phyloP scores from a whole-genome alignment of 2,888 invertebrate genomes.

The Diloba caeruleocephala region DNA sequence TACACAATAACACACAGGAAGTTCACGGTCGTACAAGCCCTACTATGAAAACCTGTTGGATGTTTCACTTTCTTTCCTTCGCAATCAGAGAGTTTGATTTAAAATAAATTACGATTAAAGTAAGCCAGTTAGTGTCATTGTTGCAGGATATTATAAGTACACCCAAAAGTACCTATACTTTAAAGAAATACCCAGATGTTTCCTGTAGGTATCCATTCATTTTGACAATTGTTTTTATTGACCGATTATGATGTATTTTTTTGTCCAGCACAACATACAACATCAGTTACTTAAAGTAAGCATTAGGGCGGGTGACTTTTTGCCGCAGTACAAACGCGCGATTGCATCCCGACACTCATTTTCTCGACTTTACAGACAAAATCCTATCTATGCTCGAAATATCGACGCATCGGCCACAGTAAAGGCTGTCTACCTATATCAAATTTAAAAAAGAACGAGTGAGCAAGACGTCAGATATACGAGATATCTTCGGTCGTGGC shows the following conservation, averaged over 20 bases:
- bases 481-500: constrained; percentile 67
- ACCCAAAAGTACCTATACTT: no score
- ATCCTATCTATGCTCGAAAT: constrained; percentile 39
- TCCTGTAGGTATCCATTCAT: no score
- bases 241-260: no score
- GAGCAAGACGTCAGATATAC: constrained; percentile 64
- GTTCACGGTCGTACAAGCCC: constrained; percentile 75
- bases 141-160: no score
- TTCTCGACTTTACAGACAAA: constrained; percentile 9
- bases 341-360: neutral
- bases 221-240: no score
- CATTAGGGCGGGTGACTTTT: no score
- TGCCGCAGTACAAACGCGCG: no score
- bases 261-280: no score
- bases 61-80: constrained; percentile 67
- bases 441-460: constrained; percentile 63
- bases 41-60: constrained; percentile 59
- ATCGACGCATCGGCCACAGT: constrained; percentile 58
- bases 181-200: no score
- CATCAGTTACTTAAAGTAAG: no score
- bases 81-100: constrained; percentile 21
- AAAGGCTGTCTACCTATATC: constrained; percentile 66
- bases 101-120: constrained; percentile 14
- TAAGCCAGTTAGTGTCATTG: neutral
- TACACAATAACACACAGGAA: constrained; percentile 71